Percentiles rank a stretch among this genome's conserved stretches.
phyloP scores from a whole-genome alignment of 2,797 vertebrate species.

The Coilia nasus region DNA sequence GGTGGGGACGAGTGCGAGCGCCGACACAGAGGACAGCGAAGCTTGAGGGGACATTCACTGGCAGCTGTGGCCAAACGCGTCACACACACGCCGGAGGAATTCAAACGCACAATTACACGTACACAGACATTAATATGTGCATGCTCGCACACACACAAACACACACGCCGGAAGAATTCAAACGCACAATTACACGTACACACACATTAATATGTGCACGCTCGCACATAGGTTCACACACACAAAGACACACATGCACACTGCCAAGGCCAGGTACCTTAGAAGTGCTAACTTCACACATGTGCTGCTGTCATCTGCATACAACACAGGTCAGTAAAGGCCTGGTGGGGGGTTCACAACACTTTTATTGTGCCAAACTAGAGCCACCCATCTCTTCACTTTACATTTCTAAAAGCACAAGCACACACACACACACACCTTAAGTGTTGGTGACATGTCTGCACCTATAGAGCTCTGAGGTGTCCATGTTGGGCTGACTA shows the following conservation, averaged over 20 bases:
- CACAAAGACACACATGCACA: too few species aligned
- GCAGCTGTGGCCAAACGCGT: not conserved
- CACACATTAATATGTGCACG: too few species aligned
- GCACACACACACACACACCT: not conserved
- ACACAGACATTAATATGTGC: constrained; percentile 21
- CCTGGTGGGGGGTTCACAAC: not conserved
- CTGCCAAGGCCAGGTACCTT: not conserved
- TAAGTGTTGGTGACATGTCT: not conserved
- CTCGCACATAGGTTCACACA: too few species aligned
- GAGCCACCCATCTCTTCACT: not conserved
- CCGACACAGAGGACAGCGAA: constrained; percentile 87
- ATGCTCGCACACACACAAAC: constrained; percentile 27
- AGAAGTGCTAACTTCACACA: constrained; percentile 40
- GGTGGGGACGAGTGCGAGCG: constrained; percentile 70
- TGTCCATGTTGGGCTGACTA: too few species aligned
- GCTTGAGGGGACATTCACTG: too few species aligned
- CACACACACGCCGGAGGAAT: constrained; percentile 11
- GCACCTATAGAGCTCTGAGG: not conserved
- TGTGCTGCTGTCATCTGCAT: not conserved
- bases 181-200: too few species aligned
- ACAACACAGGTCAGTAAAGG: not conserved
- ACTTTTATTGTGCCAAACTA: not conserved
- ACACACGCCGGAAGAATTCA: too few species aligned
- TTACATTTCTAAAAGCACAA: not conserved
- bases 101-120: not conserved